A percentile compares a stretch with the other conserved stretches of the same genome.
phyloP scores from a whole-genome alignment of 1,140 invertebrate species.

The Drosophila micromelanica region DNA sequence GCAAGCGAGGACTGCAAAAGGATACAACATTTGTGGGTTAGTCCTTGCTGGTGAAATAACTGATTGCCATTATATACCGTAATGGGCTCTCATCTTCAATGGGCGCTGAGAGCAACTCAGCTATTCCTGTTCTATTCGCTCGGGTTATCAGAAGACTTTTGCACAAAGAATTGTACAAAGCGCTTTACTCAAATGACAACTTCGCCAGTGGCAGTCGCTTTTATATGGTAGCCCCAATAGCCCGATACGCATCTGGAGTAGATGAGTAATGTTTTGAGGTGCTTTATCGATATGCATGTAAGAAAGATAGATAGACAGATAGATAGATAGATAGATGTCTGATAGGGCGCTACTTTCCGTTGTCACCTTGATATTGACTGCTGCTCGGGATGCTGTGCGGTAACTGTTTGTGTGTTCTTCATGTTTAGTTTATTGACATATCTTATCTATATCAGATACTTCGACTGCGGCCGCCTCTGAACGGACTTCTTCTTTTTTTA shows the following conservation, averaged over 20 bases:
- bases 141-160: conserved; percentile 38
- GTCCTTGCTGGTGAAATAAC: conserved; percentile 2
- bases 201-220: conserved; percentile 42
- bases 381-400: conserved; percentile 37
- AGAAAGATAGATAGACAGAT: conserved; percentile 22
- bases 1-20: conserved; percentile 54
- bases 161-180: conserved; percentile 33
- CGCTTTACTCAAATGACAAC: conserved; percentile 55
- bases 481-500: conserved; percentile 20
- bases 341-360: neutral
- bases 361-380: conserved; percentile 44
- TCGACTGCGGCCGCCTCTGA: neutral
- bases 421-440: conserved; percentile 20
- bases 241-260: conserved; percentile 25
- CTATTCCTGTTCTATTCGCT: conserved; percentile 49
- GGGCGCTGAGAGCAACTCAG: conserved; percentile 28
- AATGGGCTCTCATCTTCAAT: conserved; percentile 53
- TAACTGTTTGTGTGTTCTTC: conserved; percentile 18
- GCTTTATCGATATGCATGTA: conserved; percentile 44
- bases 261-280: neutral
- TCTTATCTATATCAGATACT: conserved; percentile 31
- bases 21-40: conserved; percentile 24
- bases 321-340: conserved; percentile 20
- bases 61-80: conserved; percentile 38
- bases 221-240: conserved; percentile 52